Evolutionary conservation across 2,797 vertebrate species (phyloP), one percentile per base, ranked within the genome.

Genomic region (Gymnodraco acuticeps): DNA sequence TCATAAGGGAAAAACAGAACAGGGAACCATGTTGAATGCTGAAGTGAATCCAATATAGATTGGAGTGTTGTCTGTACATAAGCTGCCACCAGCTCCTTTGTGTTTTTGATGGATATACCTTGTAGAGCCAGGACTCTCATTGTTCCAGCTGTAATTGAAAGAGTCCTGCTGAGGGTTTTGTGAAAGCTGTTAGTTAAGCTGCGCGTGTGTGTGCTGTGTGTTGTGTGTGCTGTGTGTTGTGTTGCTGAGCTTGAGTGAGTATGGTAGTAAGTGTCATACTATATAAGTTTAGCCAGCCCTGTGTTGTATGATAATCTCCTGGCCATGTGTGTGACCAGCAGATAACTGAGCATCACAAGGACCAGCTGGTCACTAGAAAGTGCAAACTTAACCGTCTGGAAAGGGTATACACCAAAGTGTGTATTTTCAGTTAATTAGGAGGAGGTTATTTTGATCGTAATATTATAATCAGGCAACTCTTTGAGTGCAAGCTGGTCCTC

Each of bases 281-380:
- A 9, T 38, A 9, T 64, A 45, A 43, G 59, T 64, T 55, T 50
- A 52, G 45, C 51, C 16, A 59, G 53, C 41, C 61, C 27, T 62
- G 60, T 62, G 55, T 47, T 63, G 48, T 60, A 45, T 46, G 71
- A 76, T 70, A 78, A 81, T 77, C 43, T 66, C 66, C 46, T n/a
- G 68, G 27, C 16, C 14, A 31, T 58, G 61, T 41, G 63, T 82
- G 62, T 45, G 55, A 62, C 51, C 51, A 56, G 19, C 43, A 62
- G 77, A 82, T 81, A 87, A 84, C 70, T 80, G 73, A 81, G 75
- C 82, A 87, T 86, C 73, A 84, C 74, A 82, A 85, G 52, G 51
- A 65, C 19, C 66, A 60, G 46, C 55, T 78, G 65, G 70, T 64
- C 23, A 20, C 65, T 69, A 77, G 67, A 80, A 72, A 73, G 42